Evolutionary conservation across 2,888 invertebrate genomes (phyloP), one percentile per base, ranked within the genome.

Genomic region (Leptopilina drosophilae): DNA sequence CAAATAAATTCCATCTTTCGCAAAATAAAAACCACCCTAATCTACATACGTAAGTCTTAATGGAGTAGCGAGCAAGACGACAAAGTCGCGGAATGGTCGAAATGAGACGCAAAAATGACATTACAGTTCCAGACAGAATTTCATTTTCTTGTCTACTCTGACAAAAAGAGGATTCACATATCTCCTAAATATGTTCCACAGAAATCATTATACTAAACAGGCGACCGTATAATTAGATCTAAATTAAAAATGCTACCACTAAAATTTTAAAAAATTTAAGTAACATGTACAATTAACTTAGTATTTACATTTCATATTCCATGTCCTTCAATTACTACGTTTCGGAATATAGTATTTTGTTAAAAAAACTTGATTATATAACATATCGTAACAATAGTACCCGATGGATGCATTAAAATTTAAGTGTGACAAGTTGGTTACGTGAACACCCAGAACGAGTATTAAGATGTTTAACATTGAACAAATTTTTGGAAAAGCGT

Each of bases 1-100:
- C 56, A 73, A 73, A 73, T 53, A 73, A 73, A 53, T 6, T 33
- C 11, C 9, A 33, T 73, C 53, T 73, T 73, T 73, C 33, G 73
- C 73, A 33, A 56, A 53, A 73, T 73, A 73, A 73, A 33, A 73
- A 26, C 53, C 14, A 73, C 33, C n/a, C 73, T 56, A n/a, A 73
- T 73, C 49, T 73, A 73, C 73, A 73, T 73, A 73, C 73, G 73
- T 53, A 73, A 73, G 73, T 56, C 73, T 73, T 73, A 69, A 69
- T 69, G 69, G 53, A 69, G 69, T 69, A 49, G 69, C 69, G 53
- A 73, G 73, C 9, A 11, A 73, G 73, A 26, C 73, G 53, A 73
- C 73, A 73, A 56, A 73, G 53, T 73, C 73, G 56, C 14, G 73
- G 56, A 73, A 73, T 56, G 53, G 73, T 73, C 73, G 73, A 53